Conservation (phyloP, 2,113 vertebrate genomes). For the Dasyprocta punctata region DNA sequence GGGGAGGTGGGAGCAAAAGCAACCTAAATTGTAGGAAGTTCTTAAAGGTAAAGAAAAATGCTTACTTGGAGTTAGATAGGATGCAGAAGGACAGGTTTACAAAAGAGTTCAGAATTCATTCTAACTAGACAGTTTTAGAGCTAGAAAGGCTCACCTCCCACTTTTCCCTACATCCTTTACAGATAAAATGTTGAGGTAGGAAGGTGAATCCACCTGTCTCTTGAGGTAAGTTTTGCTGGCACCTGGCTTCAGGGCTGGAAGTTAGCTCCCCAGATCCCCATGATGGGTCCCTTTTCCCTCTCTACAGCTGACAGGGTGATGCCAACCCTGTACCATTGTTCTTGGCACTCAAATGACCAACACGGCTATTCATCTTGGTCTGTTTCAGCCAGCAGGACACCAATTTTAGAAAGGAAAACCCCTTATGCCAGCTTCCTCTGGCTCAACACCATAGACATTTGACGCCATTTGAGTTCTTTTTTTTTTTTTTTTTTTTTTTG, state of each 20-base stretch:
- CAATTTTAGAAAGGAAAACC: not conserved
- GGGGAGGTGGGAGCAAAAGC: too few relatives aligned
- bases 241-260: not conserved
- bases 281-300: not conserved
- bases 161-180: not conserved
- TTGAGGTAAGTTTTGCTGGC: not conserved
- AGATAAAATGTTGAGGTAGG: not conserved
- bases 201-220: not conserved
- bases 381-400: not conserved
- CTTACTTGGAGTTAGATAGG: not conserved
- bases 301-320: not conserved
- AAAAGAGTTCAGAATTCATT: not conserved
- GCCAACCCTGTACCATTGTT: not conserved
- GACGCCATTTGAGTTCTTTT: too few relatives aligned
- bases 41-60: not conserved
- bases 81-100: not conserved
- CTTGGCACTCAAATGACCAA: not conserved
- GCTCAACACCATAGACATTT: not conserved
- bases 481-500: too few relatives aligned
- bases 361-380: rapidly evolving
- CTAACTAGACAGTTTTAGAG: not conserved
- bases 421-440: not conserved
- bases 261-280: not conserved
- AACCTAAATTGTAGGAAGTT: not conserved
- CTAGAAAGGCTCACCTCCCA: not conserved